phyloP scores from a whole-genome alignment of 2,797 vertebrate species.

The Oceanodroma leucorhoa region DNA sequence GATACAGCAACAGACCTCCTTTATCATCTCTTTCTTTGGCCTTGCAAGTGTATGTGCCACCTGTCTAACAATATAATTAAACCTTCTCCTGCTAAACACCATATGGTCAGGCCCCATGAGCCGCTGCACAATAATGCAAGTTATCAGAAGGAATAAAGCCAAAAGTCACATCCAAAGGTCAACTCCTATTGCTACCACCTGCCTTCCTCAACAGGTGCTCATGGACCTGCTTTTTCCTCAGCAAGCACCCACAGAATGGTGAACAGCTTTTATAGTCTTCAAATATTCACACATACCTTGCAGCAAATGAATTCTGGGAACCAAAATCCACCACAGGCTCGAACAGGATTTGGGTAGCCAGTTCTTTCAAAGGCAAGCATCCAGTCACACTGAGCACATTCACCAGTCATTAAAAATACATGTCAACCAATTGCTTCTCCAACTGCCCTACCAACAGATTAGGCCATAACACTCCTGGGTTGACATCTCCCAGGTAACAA shows the following conservation, averaged over 20 bases:
- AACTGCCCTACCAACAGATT: not conserved
- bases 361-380: not conserved
- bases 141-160: not conserved
- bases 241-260: not conserved
- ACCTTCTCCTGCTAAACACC: not conserved
- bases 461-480: not conserved
- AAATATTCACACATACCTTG: not conserved
- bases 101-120: not conserved
- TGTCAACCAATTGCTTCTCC: not conserved
- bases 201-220: not conserved
- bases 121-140: fast-evolving
- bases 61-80: not conserved
- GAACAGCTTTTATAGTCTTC: not conserved
- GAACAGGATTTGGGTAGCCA: not conserved
- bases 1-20: not conserved
- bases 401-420: not conserved
- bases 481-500: not conserved
- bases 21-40: not conserved
- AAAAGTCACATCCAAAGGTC: not conserved
- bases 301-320: not conserved
- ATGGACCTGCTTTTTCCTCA: not conserved
- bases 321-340: not conserved
- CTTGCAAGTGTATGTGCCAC: not conserved
- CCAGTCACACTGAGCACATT: not conserved
- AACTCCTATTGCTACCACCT: not conserved